Percentiles rank a stretch among this genome's conserved stretches.
These are phyloP conservation scores for Eucidaris tribuloides DNA, from an alignment of 35 echinoderm and acorn worm species.

Conservation along the genomic window DNA sequence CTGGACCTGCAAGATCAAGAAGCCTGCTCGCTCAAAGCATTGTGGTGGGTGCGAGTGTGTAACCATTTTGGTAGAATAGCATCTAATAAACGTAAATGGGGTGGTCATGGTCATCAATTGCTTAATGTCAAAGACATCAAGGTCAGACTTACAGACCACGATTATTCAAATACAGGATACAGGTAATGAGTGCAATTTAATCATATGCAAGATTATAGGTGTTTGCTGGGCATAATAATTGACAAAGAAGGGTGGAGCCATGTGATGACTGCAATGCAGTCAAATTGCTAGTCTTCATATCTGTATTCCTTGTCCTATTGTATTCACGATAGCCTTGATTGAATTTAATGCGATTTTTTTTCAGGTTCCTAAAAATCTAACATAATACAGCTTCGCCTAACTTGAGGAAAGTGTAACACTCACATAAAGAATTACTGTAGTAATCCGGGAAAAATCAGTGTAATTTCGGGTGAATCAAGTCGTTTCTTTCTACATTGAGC, in stretches of 20 bases:
- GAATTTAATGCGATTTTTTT: background rate
- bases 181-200: too few relatives aligned
- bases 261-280: too few relatives aligned
- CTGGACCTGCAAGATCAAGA: slow-evolving; percentile 61
- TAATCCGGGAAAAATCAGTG: background rate
- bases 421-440: background rate
- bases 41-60: too few relatives aligned
- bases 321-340: background rate
- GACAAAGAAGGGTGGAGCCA: too few relatives aligned
- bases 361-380: background rate
- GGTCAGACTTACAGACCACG: too few relatives aligned
- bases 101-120: too few relatives aligned
- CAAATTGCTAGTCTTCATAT: background rate
- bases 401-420: background rate
- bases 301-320: background rate
- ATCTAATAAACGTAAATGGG: too few relatives aligned
- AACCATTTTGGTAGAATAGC: too few relatives aligned
- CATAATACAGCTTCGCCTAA: background rate
- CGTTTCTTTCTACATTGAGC: background rate
- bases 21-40: slow-evolving; percentile 89
- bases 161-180: too few relatives aligned
- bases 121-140: too few relatives aligned
- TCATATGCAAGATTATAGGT: too few relatives aligned
- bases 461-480: too few relatives aligned
- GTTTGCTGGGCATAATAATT: background rate